Conservation (phyloP, 2,113 vertebrate species). For the Epinephelus lanceolatus region DNA sequence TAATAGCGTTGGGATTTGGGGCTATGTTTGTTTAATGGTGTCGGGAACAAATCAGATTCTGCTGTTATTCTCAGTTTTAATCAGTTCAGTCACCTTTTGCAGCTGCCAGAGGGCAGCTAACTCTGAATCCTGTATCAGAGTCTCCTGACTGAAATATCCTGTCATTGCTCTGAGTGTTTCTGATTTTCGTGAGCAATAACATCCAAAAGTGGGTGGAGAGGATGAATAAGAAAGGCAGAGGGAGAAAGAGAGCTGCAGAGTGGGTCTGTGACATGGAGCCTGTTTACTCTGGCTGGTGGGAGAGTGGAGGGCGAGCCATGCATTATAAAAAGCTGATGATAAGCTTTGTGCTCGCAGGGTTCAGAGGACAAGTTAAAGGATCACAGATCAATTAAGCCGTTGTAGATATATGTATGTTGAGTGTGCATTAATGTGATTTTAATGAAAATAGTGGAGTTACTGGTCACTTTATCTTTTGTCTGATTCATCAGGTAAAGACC, state of each 20-base stretch:
- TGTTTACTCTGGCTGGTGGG: slow-evolving; percentile 66
- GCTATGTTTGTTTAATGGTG: slow-evolving; percentile 55
- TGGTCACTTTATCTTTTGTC: slow-evolving; percentile 17
- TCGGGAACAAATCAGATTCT: slow-evolving; percentile 53
- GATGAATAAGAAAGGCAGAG: slow-evolving; percentile 11
- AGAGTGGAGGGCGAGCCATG: slow-evolving; percentile 57
- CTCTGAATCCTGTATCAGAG: slow-evolving; percentile 1
- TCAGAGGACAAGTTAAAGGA: slow-evolving; percentile 65
- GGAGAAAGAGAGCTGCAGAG: slow-evolving; percentile 26
- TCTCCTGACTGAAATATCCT: slow-evolving; percentile 21
- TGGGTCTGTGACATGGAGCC: slow-evolving; percentile 42
- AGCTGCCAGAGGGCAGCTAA: slow-evolving; percentile 12
- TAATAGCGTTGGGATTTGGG: slow-evolving; percentile 53
- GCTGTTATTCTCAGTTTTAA: slow-evolving; percentile 52
- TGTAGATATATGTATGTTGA: slow-evolving; percentile 3
- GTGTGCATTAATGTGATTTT: slow-evolving; percentile 32
- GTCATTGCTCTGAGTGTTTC: slow-evolving; percentile 17
- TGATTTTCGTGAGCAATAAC: slow-evolving; percentile 21
- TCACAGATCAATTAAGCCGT: slow-evolving; percentile 64
- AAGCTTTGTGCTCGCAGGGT: slow-evolving; percentile 56
- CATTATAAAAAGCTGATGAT: slow-evolving; percentile 74
- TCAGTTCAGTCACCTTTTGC: slow-evolving; percentile 58
- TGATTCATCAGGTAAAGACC: neutral
- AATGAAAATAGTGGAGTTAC: slow-evolving; percentile 15
- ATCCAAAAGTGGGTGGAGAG: slow-evolving; percentile 16